Evolutionary conservation across 35 echinoderm and acorn worm species (phyloP).

Genomic region (Heliocidaris erythrogramma): DNA sequence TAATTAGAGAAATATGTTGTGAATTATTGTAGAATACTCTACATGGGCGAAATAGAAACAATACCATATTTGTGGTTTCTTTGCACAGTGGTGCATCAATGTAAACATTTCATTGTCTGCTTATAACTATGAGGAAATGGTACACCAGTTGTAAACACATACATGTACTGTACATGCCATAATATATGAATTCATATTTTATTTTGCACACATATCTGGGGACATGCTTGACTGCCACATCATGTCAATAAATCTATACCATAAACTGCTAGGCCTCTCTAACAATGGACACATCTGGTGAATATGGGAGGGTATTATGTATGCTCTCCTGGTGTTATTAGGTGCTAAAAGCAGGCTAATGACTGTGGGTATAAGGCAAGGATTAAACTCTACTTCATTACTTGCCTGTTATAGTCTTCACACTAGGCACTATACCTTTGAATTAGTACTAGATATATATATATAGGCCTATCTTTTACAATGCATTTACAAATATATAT

Average conservation of each 20-base stretch:
- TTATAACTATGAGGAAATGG: background rate
- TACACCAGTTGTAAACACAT: too few species aligned
- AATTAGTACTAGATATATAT: too few species aligned
- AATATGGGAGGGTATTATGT: background rate
- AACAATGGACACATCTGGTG: background rate
- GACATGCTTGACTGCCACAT: constrained; percentile 15
- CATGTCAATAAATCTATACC: constrained; percentile 9
- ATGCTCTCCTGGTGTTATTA: background rate
- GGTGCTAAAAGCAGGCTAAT: background rate
- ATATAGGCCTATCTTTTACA: too few species aligned
- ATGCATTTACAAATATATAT: too few species aligned
- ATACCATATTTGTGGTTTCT: background rate
- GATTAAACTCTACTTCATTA: background rate
- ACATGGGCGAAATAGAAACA: too few species aligned
- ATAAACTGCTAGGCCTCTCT: background rate
- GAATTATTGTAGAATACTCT: too few species aligned
- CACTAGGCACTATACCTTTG: background rate
- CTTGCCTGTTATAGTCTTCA: background rate
- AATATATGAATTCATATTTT: background rate
- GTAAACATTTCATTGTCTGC: background rate
- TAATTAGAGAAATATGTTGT: too few species aligned
- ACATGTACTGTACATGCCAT: too few species aligned
- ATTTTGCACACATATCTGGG: background rate
- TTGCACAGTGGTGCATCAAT: background rate
- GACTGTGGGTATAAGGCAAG: background rate